Base-by-base conservation (phyloP, 2,113 vertebrate species). In the Elephas maximus region DNA sequence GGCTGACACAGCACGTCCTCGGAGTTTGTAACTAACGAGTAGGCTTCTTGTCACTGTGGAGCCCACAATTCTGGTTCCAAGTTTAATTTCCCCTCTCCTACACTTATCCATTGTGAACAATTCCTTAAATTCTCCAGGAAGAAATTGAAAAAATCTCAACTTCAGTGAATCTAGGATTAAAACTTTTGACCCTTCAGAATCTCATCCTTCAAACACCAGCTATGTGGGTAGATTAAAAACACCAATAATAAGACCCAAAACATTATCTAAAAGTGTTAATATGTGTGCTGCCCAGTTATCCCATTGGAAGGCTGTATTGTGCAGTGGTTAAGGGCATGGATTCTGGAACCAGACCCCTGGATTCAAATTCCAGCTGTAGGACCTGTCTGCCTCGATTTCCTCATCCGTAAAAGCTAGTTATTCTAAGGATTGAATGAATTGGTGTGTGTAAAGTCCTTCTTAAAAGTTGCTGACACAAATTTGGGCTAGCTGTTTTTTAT, bases 71-170 rank as follows among this genome's bases (percentile, higher is more conserved):
- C 86, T 57, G 57, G 57, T 57, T 96, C 26, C 71, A 41, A 57
- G 60, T 78, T 73, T 18, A 51, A 41, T 92, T 69, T 91, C 73
- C 62, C 30, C 37, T 89, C 65, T 80, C 57, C 28, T 51, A 45
- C 0, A 33, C 76, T 53, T 0, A 0, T 81, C 45, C 14, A 15
- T 65, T 69, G n/a, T 62, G 51, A 74, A 62, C 6, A 84, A 21
- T 53, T 92, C 53, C 78, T 93, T 88, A 44, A 92, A 86, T 96
- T 96, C 78, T 93, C 57, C 15, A 21, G 26, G 63, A 96, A 85
- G 53, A 85, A 48, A 53, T n/a, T 91, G 37, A 84, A 95, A 77
- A 94, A 41, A n/a, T 95, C 33, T 90, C 21, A 67, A 12, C 51
- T 85, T 48, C 17, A 60, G 79, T 84, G 81, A 90, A 33, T 86